phyloP scores from a whole-genome alignment of 1,140 invertebrate genomes.

The Bombus waltoni region DNA sequence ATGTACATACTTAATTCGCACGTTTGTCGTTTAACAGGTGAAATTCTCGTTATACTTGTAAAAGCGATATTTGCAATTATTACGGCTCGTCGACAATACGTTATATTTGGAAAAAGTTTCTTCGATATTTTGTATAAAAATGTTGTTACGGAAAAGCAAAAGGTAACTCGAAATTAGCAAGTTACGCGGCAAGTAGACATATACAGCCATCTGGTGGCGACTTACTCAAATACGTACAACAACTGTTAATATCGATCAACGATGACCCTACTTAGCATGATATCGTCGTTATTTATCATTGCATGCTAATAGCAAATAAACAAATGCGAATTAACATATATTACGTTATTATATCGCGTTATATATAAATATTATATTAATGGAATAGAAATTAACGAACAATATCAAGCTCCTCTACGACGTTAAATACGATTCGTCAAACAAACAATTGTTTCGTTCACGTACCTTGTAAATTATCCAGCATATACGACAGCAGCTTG shows the following conservation, averaged over 20 bases:
- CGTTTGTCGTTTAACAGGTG: not conserved
- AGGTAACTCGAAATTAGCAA: not conserved
- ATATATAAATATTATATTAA: not conserved
- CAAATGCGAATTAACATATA: not conserved
- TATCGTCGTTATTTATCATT: not conserved
- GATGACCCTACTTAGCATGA: not conserved
- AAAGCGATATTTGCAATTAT: not conserved
- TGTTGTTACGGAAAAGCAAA: not conserved
- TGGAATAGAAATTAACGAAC: not conserved
- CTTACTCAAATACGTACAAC: not conserved
- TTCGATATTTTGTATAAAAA: not conserved
- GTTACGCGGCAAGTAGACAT: not conserved
- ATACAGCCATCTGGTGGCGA: conserved; percentile 2
- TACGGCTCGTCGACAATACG: not conserved
- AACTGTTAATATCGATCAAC: conserved; percentile 18
- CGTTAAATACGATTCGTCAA: not conserved
- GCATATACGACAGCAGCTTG: conserved; percentile 96
- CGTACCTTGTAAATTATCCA: conserved; percentile 97
- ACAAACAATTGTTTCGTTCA: conserved; percentile 38
- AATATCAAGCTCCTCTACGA: not conserved
- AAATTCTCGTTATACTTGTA: not conserved
- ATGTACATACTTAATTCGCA: not conserved
- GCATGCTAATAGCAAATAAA: not conserved
- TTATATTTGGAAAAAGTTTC: not conserved
- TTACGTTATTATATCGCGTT: not conserved